A percentile compares a stretch with the other conserved stretches of the same genome.
Conservation (phyloP, 2,797 vertebrate species). For the Enteromius argenteus region DNA sequence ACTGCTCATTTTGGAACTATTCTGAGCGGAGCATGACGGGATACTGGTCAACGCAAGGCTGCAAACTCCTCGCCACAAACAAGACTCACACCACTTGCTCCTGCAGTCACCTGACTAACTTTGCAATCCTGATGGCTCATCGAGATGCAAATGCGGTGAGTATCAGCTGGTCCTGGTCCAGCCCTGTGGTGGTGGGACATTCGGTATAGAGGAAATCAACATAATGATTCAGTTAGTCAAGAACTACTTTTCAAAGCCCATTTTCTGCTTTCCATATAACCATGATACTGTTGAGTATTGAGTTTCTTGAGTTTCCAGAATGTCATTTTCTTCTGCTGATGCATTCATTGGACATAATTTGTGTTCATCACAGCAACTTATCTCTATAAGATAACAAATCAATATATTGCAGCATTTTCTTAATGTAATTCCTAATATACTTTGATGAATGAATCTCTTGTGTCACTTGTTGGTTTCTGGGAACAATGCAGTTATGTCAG, state of each 20-base stretch:
- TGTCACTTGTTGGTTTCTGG: conserved; percentile 60
- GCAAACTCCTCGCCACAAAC: conserved; percentile 94
- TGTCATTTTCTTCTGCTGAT: background rate
- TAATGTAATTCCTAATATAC: background rate
- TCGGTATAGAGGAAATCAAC: background rate
- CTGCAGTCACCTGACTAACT: conserved; percentile 99
- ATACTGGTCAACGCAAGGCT: conserved; percentile 98
- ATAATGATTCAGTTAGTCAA: background rate
- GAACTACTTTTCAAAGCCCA: no score
- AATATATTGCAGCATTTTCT: conserved; percentile 9
- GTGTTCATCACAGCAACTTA: background rate
- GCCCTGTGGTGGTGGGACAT: background rate
- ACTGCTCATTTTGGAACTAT: conserved; percentile 99
- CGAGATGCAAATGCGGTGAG: conserved; percentile 89
- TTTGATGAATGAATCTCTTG: conserved; percentile 10
- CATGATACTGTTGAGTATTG: background rate
- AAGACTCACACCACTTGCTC: conserved; percentile 96
- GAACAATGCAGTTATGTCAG: conserved; percentile 76
- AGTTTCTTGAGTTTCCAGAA: background rate
- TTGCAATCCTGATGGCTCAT: conserved; percentile 98
- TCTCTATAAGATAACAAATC: conserved; percentile 9
- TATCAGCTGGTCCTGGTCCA: background rate
- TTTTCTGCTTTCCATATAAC: background rate
- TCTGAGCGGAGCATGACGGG: conserved; percentile 99
- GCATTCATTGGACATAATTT: background rate